Evolutionary conservation across 2,797 vertebrate genomes (phyloP).

Genomic region (Malacoctenus gilli): DNA sequence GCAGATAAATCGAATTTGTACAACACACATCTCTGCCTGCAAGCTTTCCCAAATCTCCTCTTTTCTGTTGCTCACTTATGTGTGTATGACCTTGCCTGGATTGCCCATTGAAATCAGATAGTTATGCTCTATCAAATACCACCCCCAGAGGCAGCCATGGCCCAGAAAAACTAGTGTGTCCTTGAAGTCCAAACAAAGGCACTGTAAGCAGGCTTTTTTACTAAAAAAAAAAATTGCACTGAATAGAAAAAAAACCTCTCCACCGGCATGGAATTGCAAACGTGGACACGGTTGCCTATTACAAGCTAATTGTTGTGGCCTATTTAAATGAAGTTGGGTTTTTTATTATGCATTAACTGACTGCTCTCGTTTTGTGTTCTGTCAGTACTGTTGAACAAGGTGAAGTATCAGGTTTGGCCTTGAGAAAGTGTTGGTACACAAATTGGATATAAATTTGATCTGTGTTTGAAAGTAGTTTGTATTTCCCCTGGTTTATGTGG

Average conservation of each 20-base stretch:
- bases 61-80: slow-evolving; percentile 42
- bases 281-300: slow-evolving; percentile 11
- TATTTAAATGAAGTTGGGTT: slow-evolving; percentile 4
- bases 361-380: neutral
- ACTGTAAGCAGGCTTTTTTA: slow-evolving; percentile 1
- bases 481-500: no score
- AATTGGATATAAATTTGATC: no score
- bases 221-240: slow-evolving; percentile 4
- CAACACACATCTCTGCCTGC: slow-evolving; percentile 7
- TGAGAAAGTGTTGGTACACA: no score
- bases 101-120: slow-evolving; percentile 58
- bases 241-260: slow-evolving; percentile 19
- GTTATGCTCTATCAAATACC: slow-evolving; percentile 58
- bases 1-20: slow-evolving; percentile 16
- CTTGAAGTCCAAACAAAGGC: slow-evolving; percentile 68
- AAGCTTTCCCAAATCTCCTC: slow-evolving; percentile 10
- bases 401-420: slow-evolving; percentile 14
- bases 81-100: slow-evolving; percentile 63
- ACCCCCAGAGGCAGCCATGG: slow-evolving; percentile 50
- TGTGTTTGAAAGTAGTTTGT: no score
- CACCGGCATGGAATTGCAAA: neutral
- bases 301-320: slow-evolving; percentile 21
- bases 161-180: slow-evolving; percentile 57
- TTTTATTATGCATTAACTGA: slow-evolving; percentile 4
- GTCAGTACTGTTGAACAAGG: neutral